A percentile compares a stretch with the other conserved stretches of the same genome.
These are phyloP conservation scores for Pseudococcus jackbeardsleyi DNA, from an alignment of 2,888 invertebrate species.

Conservation along the genomic window DNA sequence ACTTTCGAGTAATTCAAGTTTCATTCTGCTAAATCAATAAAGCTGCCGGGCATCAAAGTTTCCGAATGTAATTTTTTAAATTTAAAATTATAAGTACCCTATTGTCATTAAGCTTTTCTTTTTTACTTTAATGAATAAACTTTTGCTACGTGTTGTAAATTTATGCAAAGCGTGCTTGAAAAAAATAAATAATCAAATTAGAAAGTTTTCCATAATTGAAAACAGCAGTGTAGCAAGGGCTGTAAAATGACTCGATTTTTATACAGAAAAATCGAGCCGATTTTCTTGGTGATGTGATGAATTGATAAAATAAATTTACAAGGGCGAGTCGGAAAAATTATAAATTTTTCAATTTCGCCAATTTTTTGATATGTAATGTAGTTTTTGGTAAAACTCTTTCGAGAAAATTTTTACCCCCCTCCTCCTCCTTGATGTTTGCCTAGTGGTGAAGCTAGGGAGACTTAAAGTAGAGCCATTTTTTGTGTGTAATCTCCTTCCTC, in stretches of 20 bases:
- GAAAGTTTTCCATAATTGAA: conserved; percentile 10
- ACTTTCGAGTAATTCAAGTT: conserved; percentile 14
- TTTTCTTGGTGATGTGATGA: no score
- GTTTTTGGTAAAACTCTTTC: no score
- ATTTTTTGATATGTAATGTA: no score
- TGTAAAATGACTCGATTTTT: background rate
- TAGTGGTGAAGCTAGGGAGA: no score
- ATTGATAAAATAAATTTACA: no score
- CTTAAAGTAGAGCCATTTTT: no score
- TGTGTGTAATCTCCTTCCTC: no score
- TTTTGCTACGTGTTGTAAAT: conserved; percentile 24
- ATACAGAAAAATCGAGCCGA: no score
- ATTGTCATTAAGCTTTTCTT: conserved; percentile 33
- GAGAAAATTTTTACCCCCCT: no score
- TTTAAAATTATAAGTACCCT: conserved; percentile 2
- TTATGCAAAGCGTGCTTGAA: background rate
- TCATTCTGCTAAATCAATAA: background rate
- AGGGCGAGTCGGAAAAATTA: no score
- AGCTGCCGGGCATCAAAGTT: conserved; percentile 14
- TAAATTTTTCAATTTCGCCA: no score
- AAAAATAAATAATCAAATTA: conserved; percentile 12
- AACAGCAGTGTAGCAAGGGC: background rate
- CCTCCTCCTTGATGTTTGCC: no score
- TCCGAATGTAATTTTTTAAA: conserved; percentile 25
- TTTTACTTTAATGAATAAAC: conserved; percentile 4